These are phyloP conservation scores for Agriopis leucophaearia DNA, from an alignment of 2,888 invertebrate genomes.

Conservation along the genomic window DNA sequence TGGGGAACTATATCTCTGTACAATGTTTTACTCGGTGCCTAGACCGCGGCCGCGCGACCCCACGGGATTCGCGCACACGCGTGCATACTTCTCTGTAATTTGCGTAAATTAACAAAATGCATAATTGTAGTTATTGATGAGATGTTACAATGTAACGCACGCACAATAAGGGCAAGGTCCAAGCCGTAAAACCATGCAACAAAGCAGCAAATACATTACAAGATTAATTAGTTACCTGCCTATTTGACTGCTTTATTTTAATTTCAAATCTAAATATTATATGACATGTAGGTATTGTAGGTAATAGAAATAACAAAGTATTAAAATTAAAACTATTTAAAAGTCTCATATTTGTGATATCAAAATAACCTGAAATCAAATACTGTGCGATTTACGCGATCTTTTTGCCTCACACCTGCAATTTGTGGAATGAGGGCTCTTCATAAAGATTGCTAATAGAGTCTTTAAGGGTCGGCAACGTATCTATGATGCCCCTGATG, in stretches of 20 bases:
- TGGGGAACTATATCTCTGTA: background rate
- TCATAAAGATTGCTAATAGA: too few relatives aligned
- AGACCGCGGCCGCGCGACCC: background rate
- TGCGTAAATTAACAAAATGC: conserved; percentile 6
- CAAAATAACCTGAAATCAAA: too few relatives aligned
- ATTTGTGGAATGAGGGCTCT: too few relatives aligned
- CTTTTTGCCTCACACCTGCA: too few relatives aligned
- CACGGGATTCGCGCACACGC: conserved; percentile 1
- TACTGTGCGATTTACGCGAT: too few relatives aligned
- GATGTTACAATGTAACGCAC: conserved; percentile 3
- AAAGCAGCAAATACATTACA: background rate
- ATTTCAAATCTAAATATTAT: too few relatives aligned
- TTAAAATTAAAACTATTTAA: too few relatives aligned
- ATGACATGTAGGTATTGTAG: too few relatives aligned
- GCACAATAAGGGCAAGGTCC: conserved; percentile 6
- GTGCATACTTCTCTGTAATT: conserved; percentile 11
- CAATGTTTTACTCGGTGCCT: background rate
- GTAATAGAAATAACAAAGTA: too few relatives aligned
- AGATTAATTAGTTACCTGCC: background rate
- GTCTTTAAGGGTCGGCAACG: too few relatives aligned
- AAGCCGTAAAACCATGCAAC: background rate
- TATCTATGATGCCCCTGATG: too few relatives aligned
- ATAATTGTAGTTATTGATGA: conserved; percentile 17
- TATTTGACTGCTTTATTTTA: background rate
- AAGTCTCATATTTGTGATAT: too few relatives aligned